These are phyloP conservation scores for Diadema setosum DNA, from an alignment of 35 echinoderm and acorn worm genomes.

Conservation along the genomic window DNA sequence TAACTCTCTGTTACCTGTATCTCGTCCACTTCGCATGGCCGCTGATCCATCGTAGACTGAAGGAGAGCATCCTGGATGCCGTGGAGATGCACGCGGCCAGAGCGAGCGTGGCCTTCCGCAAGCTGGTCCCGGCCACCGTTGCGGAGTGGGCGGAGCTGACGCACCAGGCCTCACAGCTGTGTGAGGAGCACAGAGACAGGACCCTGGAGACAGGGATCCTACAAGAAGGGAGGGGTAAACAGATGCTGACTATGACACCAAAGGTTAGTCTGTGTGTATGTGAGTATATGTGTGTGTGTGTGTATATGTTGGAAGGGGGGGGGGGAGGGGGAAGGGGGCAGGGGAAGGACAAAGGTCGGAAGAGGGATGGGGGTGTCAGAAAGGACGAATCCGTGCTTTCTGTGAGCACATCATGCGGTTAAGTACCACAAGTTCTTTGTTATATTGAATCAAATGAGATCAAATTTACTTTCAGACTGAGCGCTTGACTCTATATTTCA, in stretches of 20 bases:
- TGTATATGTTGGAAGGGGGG: too few relatives aligned
- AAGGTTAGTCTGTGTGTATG: too few relatives aligned
- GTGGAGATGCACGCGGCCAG: not conserved
- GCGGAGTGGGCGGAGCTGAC: constrained; percentile 20
- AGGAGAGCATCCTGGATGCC: constrained; percentile 8
- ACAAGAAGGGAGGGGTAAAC: constrained; percentile 55
- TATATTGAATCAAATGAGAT: too few relatives aligned
- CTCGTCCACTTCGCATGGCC: not conserved
- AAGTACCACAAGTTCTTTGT: too few relatives aligned
- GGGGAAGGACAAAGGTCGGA: too few relatives aligned
- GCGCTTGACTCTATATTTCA: too few relatives aligned
- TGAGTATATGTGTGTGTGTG: too few relatives aligned
- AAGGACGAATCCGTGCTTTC: too few relatives aligned
- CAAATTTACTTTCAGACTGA: too few relatives aligned
- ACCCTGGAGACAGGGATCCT: constrained; percentile 5
- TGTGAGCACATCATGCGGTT: too few relatives aligned
- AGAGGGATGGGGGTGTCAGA: too few relatives aligned
- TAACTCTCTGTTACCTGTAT: constrained; percentile 68
- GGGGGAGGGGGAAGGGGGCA: too few relatives aligned
- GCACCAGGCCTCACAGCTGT: constrained; percentile 33
- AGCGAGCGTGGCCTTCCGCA: constrained; percentile 47
- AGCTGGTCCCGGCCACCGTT: not conserved
- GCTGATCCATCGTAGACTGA: constrained; percentile 37
- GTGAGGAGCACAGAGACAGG: constrained; percentile 1
- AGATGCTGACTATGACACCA: constrained; percentile 56